Conservation (phyloP, 1,140 invertebrate genomes). For the Cardiocondyla obscurior region DNA sequence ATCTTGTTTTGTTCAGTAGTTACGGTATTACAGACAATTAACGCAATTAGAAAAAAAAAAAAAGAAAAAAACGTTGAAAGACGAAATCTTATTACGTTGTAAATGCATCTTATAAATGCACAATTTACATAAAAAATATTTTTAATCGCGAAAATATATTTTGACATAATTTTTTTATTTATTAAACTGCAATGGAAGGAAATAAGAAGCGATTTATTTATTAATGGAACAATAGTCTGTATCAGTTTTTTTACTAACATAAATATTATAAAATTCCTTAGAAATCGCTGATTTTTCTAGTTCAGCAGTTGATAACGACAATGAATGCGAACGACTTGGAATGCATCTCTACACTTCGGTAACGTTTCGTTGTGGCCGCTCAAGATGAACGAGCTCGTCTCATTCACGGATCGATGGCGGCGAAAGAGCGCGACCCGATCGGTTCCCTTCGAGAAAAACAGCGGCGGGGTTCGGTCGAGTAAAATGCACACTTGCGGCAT, state of each 20-base stretch:
- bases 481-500: slow-evolving; percentile 37
- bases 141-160: not conserved
- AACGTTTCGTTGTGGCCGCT: not conserved
- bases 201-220: not conserved
- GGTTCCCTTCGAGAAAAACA: slow-evolving; percentile 18
- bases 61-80: not conserved
- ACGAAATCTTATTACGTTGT: too few species aligned
- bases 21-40: not conserved
- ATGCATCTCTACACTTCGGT: not conserved
- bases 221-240: not conserved
- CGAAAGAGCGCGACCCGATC: slow-evolving; percentile 9
- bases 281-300: not conserved
- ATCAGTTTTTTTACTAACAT: not conserved
- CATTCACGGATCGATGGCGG: slow-evolving; percentile 28
- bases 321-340: not conserved
- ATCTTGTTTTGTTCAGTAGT: not conserved
- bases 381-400: not conserved
- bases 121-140: too few species aligned
- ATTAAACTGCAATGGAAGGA: not conserved
- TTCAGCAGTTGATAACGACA: not conserved
- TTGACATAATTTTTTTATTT: not conserved
- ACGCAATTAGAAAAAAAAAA: not conserved
- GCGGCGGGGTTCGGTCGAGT: slow-evolving; percentile 4
- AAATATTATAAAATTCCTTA: not conserved
- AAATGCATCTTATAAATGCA: too few species aligned